These are phyloP conservation scores for Allenopithecus nigroviridis DNA, from an alignment of 2,797 vertebrate genomes.

Conservation along the genomic window DNA sequence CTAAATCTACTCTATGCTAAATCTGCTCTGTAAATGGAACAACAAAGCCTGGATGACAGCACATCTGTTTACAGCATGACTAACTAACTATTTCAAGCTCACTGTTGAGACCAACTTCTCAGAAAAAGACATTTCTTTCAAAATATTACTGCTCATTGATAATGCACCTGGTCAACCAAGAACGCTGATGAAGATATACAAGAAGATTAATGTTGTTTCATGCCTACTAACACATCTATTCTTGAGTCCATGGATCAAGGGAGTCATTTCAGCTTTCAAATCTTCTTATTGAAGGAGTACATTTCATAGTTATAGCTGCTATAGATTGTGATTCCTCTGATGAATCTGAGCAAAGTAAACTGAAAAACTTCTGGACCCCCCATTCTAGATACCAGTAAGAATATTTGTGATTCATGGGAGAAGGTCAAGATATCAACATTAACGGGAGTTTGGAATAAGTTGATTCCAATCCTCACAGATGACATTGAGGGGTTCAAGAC, in stretches of 20 bases:
- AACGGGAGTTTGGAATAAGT: neutral
- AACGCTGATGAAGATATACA: neutral
- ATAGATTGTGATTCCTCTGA: neutral
- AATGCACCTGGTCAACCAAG: neutral
- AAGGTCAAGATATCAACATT: neutral
- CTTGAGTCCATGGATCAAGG: neutral
- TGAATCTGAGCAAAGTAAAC: neutral
- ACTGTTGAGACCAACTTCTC: neutral
- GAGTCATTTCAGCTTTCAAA: neutral
- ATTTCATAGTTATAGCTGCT: neutral
- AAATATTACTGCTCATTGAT: neutral
- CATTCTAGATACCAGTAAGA: neutral
- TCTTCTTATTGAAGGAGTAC: neutral
- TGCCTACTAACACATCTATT: neutral
- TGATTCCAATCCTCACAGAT: neutral
- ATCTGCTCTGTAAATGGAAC: neutral
- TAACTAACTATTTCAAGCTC: neutral
- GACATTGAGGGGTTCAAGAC: neutral
- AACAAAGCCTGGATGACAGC: neutral
- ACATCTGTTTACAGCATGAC: neutral
- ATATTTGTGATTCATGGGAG: neutral
- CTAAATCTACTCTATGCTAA: neutral
- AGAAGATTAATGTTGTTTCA: neutral
- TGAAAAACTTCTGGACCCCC: neutral
- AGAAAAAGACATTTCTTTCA: neutral